Evolutionary conservation across 2,113 vertebrate genomes (phyloP).

Genomic region (Hippocampus zosterae): DNA sequence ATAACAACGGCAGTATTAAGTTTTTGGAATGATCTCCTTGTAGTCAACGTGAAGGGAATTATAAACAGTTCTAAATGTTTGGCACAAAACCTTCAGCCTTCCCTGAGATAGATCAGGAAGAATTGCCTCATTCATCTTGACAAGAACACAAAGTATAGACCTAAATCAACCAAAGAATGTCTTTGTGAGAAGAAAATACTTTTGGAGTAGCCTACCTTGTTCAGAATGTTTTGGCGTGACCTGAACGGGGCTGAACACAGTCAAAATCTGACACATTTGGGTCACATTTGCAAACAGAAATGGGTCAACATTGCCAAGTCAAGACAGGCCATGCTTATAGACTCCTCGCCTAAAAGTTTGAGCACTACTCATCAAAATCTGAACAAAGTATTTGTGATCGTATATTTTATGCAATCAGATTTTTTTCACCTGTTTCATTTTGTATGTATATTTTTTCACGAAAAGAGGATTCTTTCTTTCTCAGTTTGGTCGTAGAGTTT

Average conservation of each 20-base stretch:
- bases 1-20: background rate
- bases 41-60: background rate
- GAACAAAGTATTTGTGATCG: background rate
- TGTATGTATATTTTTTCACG: background rate
- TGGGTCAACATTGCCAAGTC: background rate
- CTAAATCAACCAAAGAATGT: background rate
- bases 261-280: background rate
- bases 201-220: background rate
- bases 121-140: background rate
- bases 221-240: background rate
- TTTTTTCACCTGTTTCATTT: background rate
- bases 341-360: background rate
- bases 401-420: too few relatives aligned
- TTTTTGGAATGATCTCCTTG: background rate
- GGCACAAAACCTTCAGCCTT: background rate
- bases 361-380: background rate
- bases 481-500: background rate
- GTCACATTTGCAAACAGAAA: background rate
- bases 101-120: background rate
- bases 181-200: background rate
- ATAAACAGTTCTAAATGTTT: background rate
- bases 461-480: background rate
- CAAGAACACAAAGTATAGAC: background rate
- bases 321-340: background rate
- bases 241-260: background rate